These are phyloP conservation scores for Ceratothoa steindachneri DNA, from an alignment of 2,888 invertebrate species.

Conservation along the genomic window DNA sequence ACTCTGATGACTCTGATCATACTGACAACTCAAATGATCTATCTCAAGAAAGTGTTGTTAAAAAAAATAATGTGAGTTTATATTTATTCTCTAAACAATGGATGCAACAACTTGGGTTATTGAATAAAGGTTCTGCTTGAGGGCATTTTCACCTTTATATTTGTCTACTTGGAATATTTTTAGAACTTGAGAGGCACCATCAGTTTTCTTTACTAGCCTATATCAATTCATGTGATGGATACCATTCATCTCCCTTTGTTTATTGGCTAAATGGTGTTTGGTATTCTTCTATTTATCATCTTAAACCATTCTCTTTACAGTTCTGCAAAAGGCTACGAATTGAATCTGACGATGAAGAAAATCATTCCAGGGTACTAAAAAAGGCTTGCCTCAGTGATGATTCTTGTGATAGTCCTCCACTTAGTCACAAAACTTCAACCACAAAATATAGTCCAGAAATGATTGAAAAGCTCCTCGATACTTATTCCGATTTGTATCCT, in stretches of 20 bases:
- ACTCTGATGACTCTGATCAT: not conserved
- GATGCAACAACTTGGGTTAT: not conserved
- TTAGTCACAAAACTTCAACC: not conserved
- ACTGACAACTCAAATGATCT: not conserved
- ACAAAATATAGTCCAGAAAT: not conserved
- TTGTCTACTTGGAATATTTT: too few species aligned
- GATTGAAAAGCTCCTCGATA: conserved; percentile 1
- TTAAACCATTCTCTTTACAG: not conserved
- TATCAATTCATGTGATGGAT: too few species aligned
- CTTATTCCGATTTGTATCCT: not conserved
- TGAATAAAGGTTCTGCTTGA: not conserved
- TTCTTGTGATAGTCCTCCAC: not conserved
- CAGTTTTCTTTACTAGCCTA: too few species aligned
- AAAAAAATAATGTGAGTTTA: not conserved
- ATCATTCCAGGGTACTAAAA: not conserved
- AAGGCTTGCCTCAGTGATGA: conserved; percentile 1
- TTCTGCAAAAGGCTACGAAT: not conserved
- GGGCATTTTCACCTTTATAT: too few species aligned
- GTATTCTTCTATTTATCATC: not conserved
- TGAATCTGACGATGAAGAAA: conserved; percentile 1
- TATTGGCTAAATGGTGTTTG: not conserved
- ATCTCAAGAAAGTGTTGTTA: not conserved
- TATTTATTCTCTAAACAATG: too few species aligned
- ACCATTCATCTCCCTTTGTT: not conserved
- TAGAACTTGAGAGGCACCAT: too few species aligned